Evolutionary conservation across 2,797 vertebrate genomes (phyloP), one percentile per base, ranked within the genome.

Genomic region (Nannoperca australis): DNA sequence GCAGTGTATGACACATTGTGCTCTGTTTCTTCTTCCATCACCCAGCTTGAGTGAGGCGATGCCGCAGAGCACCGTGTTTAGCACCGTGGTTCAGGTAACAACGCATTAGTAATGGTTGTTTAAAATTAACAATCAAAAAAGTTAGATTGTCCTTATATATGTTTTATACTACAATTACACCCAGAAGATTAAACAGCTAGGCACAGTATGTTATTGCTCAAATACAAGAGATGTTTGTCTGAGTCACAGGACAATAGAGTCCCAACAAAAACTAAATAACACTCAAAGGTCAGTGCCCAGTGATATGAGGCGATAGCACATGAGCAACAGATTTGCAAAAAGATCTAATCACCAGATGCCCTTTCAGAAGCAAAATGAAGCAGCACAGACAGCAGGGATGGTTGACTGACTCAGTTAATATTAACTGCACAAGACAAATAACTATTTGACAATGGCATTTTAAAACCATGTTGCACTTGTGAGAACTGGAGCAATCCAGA

Each of bases 211-310:
- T 20, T 45, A 51, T 12, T 55, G 8, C 13, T 44, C 4, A 4
- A 30, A 40, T 44, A 22, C 5, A 1, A 60, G n/a, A 50, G 15
- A 36, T 6, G 36, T 4, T 49, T 42, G n/a, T 32, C 24, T 24
- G 32, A 69, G 44, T 54, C 64, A 62, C 42, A n/a, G 24, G 44
- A 78, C 56, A 34, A 58, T 20, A 40, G 49, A 76, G 70, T 66
- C 60, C 56, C 64, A 71, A 63, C 68, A 84, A 30, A 62, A 81
- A 77, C 71, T 82, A 82, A 86, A 85, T 30, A 40, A 75, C 58
- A 70, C 22, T 22, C 45, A 90, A 92, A 92, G 91, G 89, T 91
- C 89, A 87, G 72, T 2, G 40, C 4, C 54, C 50, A 73, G 71
- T 61, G 79, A 72, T 78, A 77, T 7, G 72, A 86, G 47, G 60